Conservation (phyloP, 35 echinoderm and acorn worm species). For the Apostichopus californicus region DNA sequence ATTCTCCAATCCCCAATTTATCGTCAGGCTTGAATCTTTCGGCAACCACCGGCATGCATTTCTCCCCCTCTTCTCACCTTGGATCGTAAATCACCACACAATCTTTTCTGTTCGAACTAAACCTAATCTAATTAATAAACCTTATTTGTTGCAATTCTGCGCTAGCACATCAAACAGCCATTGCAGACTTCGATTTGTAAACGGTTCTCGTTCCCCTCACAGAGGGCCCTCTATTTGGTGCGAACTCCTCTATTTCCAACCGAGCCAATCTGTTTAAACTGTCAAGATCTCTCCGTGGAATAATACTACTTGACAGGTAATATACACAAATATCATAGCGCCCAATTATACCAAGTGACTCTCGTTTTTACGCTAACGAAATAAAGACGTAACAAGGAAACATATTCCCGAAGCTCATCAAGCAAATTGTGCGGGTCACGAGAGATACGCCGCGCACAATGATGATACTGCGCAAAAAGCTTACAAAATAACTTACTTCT, state of each 20-base stretch:
- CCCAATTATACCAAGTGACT: constrained; percentile 56
- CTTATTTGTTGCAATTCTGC: constrained; percentile 58
- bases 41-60: neutral
- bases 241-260: constrained; percentile 45
- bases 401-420: constrained; percentile 43
- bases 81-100: constrained; percentile 51
- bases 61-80: constrained; percentile 8
- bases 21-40: constrained; percentile 45
- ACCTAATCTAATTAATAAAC: constrained; percentile 64
- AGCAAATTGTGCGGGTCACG: constrained; percentile 48
- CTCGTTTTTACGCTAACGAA: constrained; percentile 46
- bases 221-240: constrained; percentile 36
- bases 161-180: constrained; percentile 55
- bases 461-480: neutral
- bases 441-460: constrained; percentile 7
- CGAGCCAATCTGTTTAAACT: constrained; percentile 54
- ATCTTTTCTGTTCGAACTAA: constrained; percentile 45
- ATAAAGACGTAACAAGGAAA: constrained; percentile 48
- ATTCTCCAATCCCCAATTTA: constrained; percentile 60
- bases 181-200: constrained; percentile 61
- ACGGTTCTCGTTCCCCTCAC: constrained; percentile 32
- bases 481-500: neutral
- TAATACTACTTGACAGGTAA: constrained; percentile 61
- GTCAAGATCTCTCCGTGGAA: constrained; percentile 55
- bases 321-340: constrained; percentile 67